These are phyloP conservation scores for Rhagium mordax DNA, from an alignment of 2,888 invertebrate species.

Conservation along the genomic window DNA sequence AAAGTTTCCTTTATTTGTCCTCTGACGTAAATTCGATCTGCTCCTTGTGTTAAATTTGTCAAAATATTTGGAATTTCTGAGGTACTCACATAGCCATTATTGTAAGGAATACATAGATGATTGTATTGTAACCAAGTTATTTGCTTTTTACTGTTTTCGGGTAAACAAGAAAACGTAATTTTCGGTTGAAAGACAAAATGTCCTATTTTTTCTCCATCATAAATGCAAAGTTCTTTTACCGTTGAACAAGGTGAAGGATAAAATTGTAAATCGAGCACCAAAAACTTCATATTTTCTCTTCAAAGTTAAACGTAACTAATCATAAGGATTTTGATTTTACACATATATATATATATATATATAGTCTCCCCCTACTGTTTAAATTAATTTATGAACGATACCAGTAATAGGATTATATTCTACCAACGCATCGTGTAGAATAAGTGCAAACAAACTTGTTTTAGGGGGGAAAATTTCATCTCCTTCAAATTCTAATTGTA, in stretches of 20 bases:
- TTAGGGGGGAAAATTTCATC: not conserved
- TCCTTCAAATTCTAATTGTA: conserved; percentile 16
- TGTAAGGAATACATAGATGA: no score
- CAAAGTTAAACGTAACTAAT: not conserved
- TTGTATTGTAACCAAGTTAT: no score
- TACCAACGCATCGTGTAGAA: not conserved
- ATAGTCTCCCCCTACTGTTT: not conserved
- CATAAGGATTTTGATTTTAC: no score
- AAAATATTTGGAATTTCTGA: no score
- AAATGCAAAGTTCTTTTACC: not conserved
- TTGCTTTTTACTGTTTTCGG: no score
- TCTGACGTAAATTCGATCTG: no score
- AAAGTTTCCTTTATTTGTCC: no score
- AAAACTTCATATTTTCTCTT: not conserved
- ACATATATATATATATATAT: not conserved
- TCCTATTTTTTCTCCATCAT: not conserved
- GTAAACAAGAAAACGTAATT: no score
- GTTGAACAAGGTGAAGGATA: not conserved
- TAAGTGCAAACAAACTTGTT: not conserved
- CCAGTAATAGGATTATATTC: not conserved
- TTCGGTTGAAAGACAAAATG: no score
- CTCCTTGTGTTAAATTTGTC: no score
- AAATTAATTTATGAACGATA: not conserved
- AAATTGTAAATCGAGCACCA: not conserved
- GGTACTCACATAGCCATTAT: no score